Evolutionary conservation across 1,140 invertebrate genomes (phyloP), one percentile per base, ranked within the genome.

Genomic region (Sweltsa coloradensis): DNA sequence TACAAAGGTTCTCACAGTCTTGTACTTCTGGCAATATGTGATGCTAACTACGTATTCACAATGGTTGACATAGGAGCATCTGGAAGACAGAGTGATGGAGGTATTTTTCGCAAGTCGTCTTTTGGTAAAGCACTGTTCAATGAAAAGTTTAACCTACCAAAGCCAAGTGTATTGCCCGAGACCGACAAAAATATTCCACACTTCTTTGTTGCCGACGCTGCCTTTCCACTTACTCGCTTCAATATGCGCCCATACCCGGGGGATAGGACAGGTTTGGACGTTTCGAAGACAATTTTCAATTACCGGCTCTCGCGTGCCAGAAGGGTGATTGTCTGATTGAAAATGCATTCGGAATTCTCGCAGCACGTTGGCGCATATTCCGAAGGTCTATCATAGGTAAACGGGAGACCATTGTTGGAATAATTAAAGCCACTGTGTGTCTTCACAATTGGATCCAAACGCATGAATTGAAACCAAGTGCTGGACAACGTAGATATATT

Each of bases 261-360:
- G 16, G 9, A 21, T 19, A 19, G n/a, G n/a, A n/a, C n/a, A n/a
- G n/a, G 5, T 3, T 44, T 9, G 18, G 26, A 36, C 21, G 19
- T 16, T 16, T n/a, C 19, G 19, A 21, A 26, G 26, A 49, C 21
- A 24, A n/a, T 45, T 13, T 53, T 51, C 49, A 55, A 53, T 44
- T 51, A 49, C 27, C 34, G 52, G 21, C 40, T 66, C 5, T 60
- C 57, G 49, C 34, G 45, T 49, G 60, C 58, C 19, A 52, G 60
- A 9, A 51, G 59, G 43, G 58, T 64, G 25, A 60, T n/a, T n/a
- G n/a, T n/a, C n/a, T n/a, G n/a, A n/a, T 72, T 11, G 69, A 73
- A 59, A 73, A 71, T 60, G 60, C 60, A 27, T 73, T 73, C 58
- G 68, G 68, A n/a, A 65, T 71, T 43, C 51, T 67, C 43, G 55